Conservation (phyloP, 2,797 vertebrate genomes). For the Anguilla pacifica region DNA sequence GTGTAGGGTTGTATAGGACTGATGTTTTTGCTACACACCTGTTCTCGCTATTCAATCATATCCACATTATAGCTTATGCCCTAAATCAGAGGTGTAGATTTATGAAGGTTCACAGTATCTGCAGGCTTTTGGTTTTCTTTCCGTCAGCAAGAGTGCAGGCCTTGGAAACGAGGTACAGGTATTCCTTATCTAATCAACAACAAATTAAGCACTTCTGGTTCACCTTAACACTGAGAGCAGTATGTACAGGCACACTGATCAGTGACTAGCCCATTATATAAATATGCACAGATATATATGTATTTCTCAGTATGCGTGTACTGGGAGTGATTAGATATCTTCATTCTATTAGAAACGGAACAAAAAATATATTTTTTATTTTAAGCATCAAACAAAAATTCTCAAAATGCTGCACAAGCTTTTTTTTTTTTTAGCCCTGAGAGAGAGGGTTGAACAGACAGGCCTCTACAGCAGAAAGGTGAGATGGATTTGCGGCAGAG, state of each 20-base stretch:
- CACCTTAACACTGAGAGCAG: background rate
- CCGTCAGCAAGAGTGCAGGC: background rate
- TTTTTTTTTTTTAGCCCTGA: background rate
- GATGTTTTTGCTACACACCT: background rate
- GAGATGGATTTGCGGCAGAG: constrained; percentile 77
- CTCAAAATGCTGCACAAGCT: background rate
- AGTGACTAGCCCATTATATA: background rate
- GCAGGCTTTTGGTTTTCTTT: background rate
- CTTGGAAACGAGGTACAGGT: background rate
- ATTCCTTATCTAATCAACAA: background rate
- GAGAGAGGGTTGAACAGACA: constrained; percentile 16
- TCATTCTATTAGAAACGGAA: background rate
- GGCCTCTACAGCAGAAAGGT: constrained; percentile 70
- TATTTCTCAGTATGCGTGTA: background rate
- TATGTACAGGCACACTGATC: background rate
- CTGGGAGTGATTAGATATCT: background rate
- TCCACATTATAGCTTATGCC: background rate
- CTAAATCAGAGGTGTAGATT: background rate
- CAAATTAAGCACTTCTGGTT: background rate
- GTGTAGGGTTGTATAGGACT: background rate
- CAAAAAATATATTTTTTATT: background rate
- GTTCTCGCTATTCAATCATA: background rate
- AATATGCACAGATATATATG: background rate
- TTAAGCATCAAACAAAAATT: constrained; percentile 16
- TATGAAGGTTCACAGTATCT: background rate